These are phyloP conservation scores for Synanthedon formicaeformis DNA, from an alignment of 2,888 invertebrate species.

Conservation along the genomic window DNA sequence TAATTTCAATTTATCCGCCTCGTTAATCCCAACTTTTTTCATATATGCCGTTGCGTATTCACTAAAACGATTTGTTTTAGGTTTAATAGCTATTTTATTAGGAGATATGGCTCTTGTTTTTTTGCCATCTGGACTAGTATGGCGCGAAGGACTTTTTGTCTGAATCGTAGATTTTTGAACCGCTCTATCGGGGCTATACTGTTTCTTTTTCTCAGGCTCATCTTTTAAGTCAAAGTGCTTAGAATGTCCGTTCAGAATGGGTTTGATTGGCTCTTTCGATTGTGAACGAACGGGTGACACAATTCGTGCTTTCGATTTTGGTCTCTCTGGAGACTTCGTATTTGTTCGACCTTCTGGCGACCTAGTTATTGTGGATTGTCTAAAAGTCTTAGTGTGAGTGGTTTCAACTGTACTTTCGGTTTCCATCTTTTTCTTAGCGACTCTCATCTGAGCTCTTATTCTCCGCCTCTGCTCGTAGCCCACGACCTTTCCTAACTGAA, in stretches of 20 bases:
- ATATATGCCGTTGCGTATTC: slow-evolving; percentile 64
- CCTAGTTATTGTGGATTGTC: slow-evolving; percentile 23
- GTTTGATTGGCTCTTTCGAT: slow-evolving; percentile 18
- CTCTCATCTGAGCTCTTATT: slow-evolving; percentile 81
- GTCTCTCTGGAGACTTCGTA: slow-evolving; percentile 30
- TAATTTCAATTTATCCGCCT: slow-evolving; percentile 36
- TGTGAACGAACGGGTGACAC: slow-evolving; percentile 11
- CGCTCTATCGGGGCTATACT: slow-evolving; percentile 42
- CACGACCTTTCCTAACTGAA: slow-evolving; percentile 79
- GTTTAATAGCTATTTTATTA: slow-evolving; percentile 34
- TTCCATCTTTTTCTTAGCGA: slow-evolving; percentile 75
- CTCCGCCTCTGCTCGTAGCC: slow-evolving; percentile 83
- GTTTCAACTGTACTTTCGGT: slow-evolving; percentile 22
- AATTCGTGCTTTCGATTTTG: slow-evolving; percentile 13
- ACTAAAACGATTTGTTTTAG: slow-evolving; percentile 50
- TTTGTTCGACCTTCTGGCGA: slow-evolving; percentile 18
- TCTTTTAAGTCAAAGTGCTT: slow-evolving; percentile 24
- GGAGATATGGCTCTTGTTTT: slow-evolving; percentile 46
- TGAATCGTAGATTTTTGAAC: slow-evolving; percentile 21
- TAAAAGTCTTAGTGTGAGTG: slow-evolving; percentile 26
- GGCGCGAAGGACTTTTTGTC: slow-evolving; percentile 39
- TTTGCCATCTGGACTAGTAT: slow-evolving; percentile 46
- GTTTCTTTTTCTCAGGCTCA: slow-evolving; percentile 20
- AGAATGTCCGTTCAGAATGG: slow-evolving; percentile 30
- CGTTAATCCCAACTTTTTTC: slow-evolving; percentile 56